Percentiles rank a stretch among this genome's conserved stretches.
Evolutionary conservation across 2,797 vertebrate species (phyloP).

Genomic region (Prionace glauca): DNA sequence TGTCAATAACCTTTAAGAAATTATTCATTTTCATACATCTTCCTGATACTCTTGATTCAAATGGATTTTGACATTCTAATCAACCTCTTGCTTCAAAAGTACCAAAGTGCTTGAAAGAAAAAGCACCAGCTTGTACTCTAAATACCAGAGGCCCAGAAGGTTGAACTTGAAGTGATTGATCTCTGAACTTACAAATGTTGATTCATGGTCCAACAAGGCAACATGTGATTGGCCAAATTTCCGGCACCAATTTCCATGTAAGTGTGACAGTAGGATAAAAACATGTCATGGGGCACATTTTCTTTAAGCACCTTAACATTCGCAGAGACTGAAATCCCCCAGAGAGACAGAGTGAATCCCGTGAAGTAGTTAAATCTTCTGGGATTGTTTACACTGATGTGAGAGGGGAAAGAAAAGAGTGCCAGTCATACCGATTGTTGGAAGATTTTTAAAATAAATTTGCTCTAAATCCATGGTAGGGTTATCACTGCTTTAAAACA

Average conservation of each 20-base stretch:
- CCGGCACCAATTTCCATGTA: neutral
- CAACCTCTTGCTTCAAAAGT: neutral
- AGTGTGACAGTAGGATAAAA: neutral
- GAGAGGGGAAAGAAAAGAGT: neutral
- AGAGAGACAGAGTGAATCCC: neutral
- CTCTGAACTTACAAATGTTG: slow-evolving; percentile 10
- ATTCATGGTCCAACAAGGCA: neutral
- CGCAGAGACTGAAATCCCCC: neutral
- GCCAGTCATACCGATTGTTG: neutral
- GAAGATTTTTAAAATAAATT: neutral
- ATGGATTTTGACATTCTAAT: neutral
- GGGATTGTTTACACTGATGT: neutral
- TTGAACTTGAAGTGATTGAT: neutral
- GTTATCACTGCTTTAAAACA: neutral
- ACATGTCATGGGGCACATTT: neutral
- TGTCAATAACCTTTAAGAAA: neutral
- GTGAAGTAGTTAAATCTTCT: neutral
- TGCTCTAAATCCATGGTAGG: too few species aligned
- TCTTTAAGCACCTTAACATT: neutral
- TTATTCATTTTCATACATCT: neutral
- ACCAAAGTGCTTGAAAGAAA: neutral
- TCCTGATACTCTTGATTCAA: neutral
- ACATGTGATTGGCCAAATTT: neutral
- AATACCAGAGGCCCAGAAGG: neutral
- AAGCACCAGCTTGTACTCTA: neutral